Base-by-base conservation (phyloP, 2,888 invertebrate genomes). In the Temnothorax ravouxi region DNA sequence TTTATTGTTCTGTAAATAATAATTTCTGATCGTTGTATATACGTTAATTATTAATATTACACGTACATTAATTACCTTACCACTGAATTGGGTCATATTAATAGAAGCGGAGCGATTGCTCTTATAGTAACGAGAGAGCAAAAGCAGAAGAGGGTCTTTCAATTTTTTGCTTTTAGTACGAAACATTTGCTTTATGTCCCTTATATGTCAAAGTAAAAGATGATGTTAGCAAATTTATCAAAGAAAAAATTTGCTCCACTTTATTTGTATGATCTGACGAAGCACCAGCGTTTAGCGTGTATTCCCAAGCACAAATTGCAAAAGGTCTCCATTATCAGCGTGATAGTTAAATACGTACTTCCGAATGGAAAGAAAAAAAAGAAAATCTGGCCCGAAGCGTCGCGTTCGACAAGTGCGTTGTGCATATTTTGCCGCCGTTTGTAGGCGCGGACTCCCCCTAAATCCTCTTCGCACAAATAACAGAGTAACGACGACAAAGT, bases 401-500 rank as follows among this genome's bases (percentile, higher is more conserved):
- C 34, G 79, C 34, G 79, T 79, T 79, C 29, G 44, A 79, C 54
- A 47, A 52, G 67, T 67, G 69, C 69, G 52, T 69, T 59, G 54
- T 54, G 77, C 41, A 52, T 74, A 59, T 50, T 47, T 18, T 47
- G 34, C 34, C 50, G 38, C 62, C 62, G 75, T 64, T 29, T 50
- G 41, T 47, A 61, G 25, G 21, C 52, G 25, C 61, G n/a, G 15
- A 81, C 29, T 29, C 18, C n/a, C 66, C 41, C 41, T 59, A 81
- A 80, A 59, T 79, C 59, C 52, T 64, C 41, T 83, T 50, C 82
- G 83, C 83, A 80, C 79, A 80, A 80, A 80, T 72, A 77, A 54
- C 52, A 25, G 66, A 64, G 54, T 77, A 59, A 80, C 59, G 84
- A 84, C 61, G 86, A 84, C 69, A 88, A 72, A 56, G n/a, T 52